Percentiles rank a stretch among this genome's conserved stretches.
Evolutionary conservation across 2,888 invertebrate species (phyloP).

Genomic region (Parascotia fuliginaria): DNA sequence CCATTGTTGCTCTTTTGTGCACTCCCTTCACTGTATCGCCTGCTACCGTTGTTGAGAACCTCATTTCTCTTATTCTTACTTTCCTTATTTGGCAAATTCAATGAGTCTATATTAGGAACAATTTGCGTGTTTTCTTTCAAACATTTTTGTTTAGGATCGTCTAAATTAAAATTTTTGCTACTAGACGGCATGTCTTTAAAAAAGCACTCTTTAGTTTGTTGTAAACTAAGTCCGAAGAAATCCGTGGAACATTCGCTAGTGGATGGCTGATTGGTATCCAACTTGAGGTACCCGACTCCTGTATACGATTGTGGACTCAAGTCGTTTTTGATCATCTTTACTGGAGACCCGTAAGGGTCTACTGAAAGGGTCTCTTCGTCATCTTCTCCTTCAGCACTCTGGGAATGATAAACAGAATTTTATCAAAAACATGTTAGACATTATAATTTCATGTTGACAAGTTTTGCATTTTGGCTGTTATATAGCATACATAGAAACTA

Average conservation of each 20-base stretch:
- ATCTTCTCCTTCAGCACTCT: constrained; percentile 85
- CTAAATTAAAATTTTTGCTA: constrained; percentile 74
- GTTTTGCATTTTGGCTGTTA: too few relatives aligned
- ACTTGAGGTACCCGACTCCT: constrained; percentile 35
- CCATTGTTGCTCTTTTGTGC: constrained; percentile 64
- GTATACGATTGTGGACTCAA: constrained; percentile 58
- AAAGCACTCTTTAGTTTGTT: constrained; percentile 71
- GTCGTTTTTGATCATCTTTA: constrained; percentile 68
- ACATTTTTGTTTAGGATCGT: constrained; percentile 66
- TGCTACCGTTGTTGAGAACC: constrained; percentile 69
- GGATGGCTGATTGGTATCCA: constrained; percentile 54
- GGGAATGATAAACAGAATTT: constrained; percentile 5
- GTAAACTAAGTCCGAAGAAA: constrained; percentile 68
- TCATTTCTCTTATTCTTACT: constrained; percentile 61
- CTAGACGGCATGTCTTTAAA: constrained; percentile 76
- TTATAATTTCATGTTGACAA: too few relatives aligned
- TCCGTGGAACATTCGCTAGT: constrained; percentile 58
- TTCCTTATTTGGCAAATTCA: constrained; percentile 63
- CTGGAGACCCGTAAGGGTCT: constrained; percentile 76
- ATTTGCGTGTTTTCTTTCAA: constrained; percentile 55
- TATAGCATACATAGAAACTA: too few relatives aligned
- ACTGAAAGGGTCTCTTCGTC: constrained; percentile 85
- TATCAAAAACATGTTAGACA: too few relatives aligned
- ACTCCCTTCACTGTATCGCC: constrained; percentile 74
- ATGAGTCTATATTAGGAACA: constrained; percentile 59